Evolutionary conservation across 1,140 invertebrate genomes (phyloP), one percentile per base, ranked within the genome.

Genomic region (Ganaspis sp.): DNA sequence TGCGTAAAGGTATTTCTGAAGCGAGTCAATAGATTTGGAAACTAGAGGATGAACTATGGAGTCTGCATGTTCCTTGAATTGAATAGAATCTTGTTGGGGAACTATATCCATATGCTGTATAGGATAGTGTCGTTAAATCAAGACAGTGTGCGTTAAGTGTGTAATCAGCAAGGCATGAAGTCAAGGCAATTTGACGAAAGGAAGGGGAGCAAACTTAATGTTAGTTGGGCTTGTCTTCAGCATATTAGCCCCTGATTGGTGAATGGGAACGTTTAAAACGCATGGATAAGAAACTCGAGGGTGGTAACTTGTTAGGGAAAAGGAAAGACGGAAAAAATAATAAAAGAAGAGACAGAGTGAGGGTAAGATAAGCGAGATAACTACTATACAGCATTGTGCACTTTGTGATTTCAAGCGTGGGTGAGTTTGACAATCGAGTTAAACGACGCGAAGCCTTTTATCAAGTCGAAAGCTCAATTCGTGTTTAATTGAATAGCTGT

Each of bases 401-500:
- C 58, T 64, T 64, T 29, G 58, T 29, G 58, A 64, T 64, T 64
- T 64, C 58, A 64, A 64, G 58, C 58, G 58, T 64, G 58, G 58
- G 58, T 64, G 58, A 34, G 58, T 64, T 64, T 64, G 58, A 64
- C 58, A 64, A 26, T 64, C 23, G 58, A 64, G 23, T 64, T 64
- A 64, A 64, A 64, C 58, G 58, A 64, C 58, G 23, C 23, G n/a
- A 12, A 21, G 58, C 12, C 58, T 34, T 64, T 64, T 64, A 64
- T 64, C 26, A 64, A 64, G 12, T 8, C 58, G 4, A 64, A 64
- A 64, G 58, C 23, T 64, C 23, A 64, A 29, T 29, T 29, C 58
- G 23, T 26, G 23, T 34, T 34, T 34, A 34, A 64, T 64, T 29
- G 58, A 64, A 64, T 64, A 12, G 26, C 58, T 26, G 15, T 64